Evolutionary conservation across 2,888 invertebrate genomes (phyloP).

Genomic region (Cosmia trapezina): DNA sequence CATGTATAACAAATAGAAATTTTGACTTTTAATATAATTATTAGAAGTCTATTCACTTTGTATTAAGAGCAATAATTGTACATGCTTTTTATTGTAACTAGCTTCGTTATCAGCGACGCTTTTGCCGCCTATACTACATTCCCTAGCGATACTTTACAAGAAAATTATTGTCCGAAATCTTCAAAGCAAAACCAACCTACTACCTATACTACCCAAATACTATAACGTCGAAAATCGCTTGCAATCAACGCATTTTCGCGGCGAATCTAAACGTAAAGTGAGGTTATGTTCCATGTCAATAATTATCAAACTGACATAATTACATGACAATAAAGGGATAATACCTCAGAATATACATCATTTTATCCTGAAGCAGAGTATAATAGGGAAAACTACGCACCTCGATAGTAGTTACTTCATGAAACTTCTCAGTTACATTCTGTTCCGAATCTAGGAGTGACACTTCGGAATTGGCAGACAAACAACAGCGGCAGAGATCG

Average conservation of each 20-base stretch:
- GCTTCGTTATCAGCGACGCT: not conserved
- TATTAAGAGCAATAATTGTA: not conserved
- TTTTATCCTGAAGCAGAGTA: not conserved
- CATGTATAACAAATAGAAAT: too few species aligned
- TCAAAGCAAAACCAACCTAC: conserved; percentile 35
- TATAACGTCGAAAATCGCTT: conserved; percentile 41
- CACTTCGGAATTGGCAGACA: conserved; percentile 84
- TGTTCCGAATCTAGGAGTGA: conserved; percentile 81
- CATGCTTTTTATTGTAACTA: not conserved
- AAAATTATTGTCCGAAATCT: not conserved
- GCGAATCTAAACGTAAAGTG: conserved; percentile 44
- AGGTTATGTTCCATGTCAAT: conserved; percentile 65
- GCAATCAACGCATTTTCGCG: conserved; percentile 44
- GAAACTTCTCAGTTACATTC: conserved; percentile 81
- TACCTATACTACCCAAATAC: not conserved
- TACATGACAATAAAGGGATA: conserved; percentile 30
- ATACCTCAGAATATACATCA: conserved; percentile 4
- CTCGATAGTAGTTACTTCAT: conserved; percentile 84
- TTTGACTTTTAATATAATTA: too few species aligned
- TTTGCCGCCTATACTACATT: conserved; percentile 47
- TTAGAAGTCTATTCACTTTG: too few species aligned
- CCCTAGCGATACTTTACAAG: not conserved
- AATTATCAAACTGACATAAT: conserved; percentile 54
- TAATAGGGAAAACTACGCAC: conserved; percentile 67
- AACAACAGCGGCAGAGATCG: conserved; percentile 87